Evolutionary conservation across 2,888 invertebrate genomes (phyloP).

Genomic region (Drosophila acutilabella): DNA sequence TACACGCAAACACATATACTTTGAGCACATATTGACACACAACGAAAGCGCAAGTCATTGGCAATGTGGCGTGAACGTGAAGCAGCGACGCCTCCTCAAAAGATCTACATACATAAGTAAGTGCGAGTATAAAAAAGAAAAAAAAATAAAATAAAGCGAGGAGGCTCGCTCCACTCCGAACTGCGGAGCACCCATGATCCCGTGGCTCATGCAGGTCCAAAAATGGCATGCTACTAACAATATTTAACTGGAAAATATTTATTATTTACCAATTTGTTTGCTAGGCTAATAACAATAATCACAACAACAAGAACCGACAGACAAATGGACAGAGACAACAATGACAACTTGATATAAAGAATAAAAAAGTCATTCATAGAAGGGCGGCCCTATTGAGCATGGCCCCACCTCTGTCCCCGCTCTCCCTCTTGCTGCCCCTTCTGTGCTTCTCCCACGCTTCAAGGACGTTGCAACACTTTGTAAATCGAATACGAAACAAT

Average conservation of each 20-base stretch:
- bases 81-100: constrained; percentile 64
- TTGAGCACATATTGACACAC: constrained; percentile 65
- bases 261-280: constrained; percentile 84
- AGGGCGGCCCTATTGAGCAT: constrained; percentile 20
- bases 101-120: constrained; percentile 73
- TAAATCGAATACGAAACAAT: constrained; percentile 78
- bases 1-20: constrained; percentile 27
- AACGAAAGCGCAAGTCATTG: constrained; percentile 79
- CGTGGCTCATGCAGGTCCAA: constrained; percentile 52
- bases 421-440: constrained; percentile 2
- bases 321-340: constrained; percentile 27
- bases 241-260: constrained; percentile 83
- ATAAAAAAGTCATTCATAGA: constrained; percentile 46
- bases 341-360: constrained; percentile 58
- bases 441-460: constrained; percentile 21
- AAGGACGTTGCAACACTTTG: constrained; percentile 75
- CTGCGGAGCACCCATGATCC: constrained; percentile 22
- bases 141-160: constrained; percentile 33
- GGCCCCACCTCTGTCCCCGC: background rate
- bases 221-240: constrained; percentile 80
- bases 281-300: constrained; percentile 83
- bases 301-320: constrained; percentile 56
- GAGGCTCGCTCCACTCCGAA: constrained; percentile 26
- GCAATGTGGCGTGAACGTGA: constrained; percentile 67
- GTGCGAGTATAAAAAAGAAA: constrained; percentile 36